phyloP scores from a whole-genome alignment of 2,113 vertebrate species.

The Gavia stellata region DNA sequence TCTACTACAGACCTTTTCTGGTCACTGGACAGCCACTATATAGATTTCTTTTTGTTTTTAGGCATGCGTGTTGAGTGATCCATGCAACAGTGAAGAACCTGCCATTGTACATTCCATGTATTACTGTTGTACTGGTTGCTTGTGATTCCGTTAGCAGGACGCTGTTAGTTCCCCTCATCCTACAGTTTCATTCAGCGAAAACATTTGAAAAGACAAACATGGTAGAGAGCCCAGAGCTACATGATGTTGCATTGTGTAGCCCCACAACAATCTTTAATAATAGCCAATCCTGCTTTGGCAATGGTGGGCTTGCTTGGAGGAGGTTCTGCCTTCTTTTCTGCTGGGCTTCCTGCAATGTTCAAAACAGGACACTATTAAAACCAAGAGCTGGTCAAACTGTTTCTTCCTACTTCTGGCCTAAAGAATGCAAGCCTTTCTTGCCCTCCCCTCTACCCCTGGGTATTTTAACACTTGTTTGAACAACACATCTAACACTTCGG shows the following conservation, averaged over 20 bases:
- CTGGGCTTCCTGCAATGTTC: slow-evolving; percentile 75
- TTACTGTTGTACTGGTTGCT: slow-evolving; percentile 27
- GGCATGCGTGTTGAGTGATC: slow-evolving; percentile 78
- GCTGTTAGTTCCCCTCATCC: slow-evolving; percentile 48
- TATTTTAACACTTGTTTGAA: background rate
- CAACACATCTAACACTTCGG: background rate
- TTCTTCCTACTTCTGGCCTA: background rate
- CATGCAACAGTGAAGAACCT: slow-evolving; percentile 77
- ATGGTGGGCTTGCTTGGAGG: slow-evolving; percentile 91
- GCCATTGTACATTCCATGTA: slow-evolving; percentile 58
- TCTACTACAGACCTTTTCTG: slow-evolving; percentile 60
- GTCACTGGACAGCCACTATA: slow-evolving; percentile 63
- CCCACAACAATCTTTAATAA: slow-evolving; percentile 97
- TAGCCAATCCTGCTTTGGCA: slow-evolving; percentile 86
- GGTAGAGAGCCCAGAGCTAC: slow-evolving; percentile 70
- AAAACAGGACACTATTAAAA: slow-evolving; percentile 17
- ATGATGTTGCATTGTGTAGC: slow-evolving; percentile 90
- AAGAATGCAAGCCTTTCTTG: background rate
- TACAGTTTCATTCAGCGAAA: background rate
- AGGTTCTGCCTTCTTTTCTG: slow-evolving; percentile 86
- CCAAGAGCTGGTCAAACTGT: background rate
- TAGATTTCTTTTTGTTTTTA: slow-evolving; percentile 65
- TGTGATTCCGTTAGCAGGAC: slow-evolving; percentile 30
- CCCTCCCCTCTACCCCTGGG: rapidly evolving
- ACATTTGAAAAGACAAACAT: background rate